Evolutionary conservation across 2,888 invertebrate species (phyloP).

Genomic region (Drosophila anomalata): DNA sequence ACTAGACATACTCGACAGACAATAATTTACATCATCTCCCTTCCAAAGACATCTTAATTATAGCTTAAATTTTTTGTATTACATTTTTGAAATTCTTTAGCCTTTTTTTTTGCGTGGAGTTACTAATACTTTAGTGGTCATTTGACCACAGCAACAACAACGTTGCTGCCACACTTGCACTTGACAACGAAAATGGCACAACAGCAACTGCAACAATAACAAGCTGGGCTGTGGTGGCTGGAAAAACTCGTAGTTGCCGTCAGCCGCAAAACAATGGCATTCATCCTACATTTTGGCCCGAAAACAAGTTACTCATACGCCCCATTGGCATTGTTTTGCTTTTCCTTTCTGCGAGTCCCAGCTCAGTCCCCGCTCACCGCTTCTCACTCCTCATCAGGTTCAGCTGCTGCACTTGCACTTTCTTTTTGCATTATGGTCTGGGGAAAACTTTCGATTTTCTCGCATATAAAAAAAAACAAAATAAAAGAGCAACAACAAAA

Average conservation of each 20-base stretch:
- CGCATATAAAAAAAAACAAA: slow-evolving; percentile 53
- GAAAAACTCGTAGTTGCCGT: slow-evolving; percentile 52
- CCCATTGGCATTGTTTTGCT: slow-evolving; percentile 73
- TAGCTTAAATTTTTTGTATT: neutral
- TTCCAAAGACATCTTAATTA: neutral
- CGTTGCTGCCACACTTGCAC: slow-evolving; percentile 65
- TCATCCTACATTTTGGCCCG: slow-evolving; percentile 75
- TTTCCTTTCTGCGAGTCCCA: slow-evolving; percentile 63
- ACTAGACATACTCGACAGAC: neutral
- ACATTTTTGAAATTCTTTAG: slow-evolving; percentile 9
- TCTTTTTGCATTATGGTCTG: slow-evolving; percentile 83
- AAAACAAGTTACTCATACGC: slow-evolving; percentile 77
- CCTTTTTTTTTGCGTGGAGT: slow-evolving; percentile 35
- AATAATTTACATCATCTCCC: neutral
- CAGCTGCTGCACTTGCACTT: slow-evolving; percentile 82
- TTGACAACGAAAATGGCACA: slow-evolving; percentile 75
- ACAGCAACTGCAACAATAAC: slow-evolving; percentile 42
- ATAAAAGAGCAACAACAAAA: slow-evolving; percentile 42
- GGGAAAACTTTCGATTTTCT: slow-evolving; percentile 84
- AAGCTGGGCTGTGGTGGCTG: slow-evolving; percentile 35
- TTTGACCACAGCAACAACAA: slow-evolving; percentile 51
- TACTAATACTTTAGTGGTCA: slow-evolving; percentile 43
- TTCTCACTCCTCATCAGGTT: slow-evolving; percentile 43
- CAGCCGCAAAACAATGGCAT: slow-evolving; percentile 70
- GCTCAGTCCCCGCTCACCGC: neutral